phyloP scores from a whole-genome alignment of 1,140 invertebrate genomes.

The Formica exsecta region DNA sequence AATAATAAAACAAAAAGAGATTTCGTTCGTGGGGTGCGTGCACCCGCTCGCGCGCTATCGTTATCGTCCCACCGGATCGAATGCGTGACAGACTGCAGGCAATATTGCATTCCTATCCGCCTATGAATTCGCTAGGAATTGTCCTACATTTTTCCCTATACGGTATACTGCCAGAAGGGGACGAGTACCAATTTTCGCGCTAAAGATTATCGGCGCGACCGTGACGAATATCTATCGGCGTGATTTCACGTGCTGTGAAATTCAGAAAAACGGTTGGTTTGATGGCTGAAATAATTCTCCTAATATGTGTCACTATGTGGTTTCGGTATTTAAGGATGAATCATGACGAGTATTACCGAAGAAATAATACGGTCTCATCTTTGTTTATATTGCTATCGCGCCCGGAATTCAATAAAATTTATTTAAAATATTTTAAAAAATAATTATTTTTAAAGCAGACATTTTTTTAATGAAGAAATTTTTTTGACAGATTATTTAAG shows the following conservation, averaged over 20 bases:
- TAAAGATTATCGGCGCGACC: slow-evolving; percentile 58
- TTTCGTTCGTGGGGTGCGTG: slow-evolving; percentile 36
- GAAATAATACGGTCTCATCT: background rate
- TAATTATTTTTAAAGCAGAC: slow-evolving; percentile 61
- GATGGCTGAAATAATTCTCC: background rate
- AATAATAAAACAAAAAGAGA: slow-evolving; percentile 72
- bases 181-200: slow-evolving; percentile 36
- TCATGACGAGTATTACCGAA: background rate
- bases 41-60: slow-evolving; percentile 27
- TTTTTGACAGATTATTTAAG: background rate
- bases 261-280: slow-evolving; percentile 35
- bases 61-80: slow-evolving; percentile 76
- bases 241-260: slow-evolving; percentile 53
- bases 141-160: background rate
- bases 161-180: slow-evolving; percentile 54
- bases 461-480: background rate
- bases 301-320: background rate
- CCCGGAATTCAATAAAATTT: background rate
- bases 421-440: background rate
- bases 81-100: slow-evolving; percentile 79
- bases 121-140: slow-evolving; percentile 77
- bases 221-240: slow-evolving; percentile 65
- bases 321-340: slow-evolving; percentile 10
- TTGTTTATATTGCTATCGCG: background rate
- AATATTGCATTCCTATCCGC: slow-evolving; percentile 82